Percentiles rank a stretch among this genome's conserved stretches.
Conservation (phyloP, 2,113 vertebrate species). For the Tonatia bakeri region DNA sequence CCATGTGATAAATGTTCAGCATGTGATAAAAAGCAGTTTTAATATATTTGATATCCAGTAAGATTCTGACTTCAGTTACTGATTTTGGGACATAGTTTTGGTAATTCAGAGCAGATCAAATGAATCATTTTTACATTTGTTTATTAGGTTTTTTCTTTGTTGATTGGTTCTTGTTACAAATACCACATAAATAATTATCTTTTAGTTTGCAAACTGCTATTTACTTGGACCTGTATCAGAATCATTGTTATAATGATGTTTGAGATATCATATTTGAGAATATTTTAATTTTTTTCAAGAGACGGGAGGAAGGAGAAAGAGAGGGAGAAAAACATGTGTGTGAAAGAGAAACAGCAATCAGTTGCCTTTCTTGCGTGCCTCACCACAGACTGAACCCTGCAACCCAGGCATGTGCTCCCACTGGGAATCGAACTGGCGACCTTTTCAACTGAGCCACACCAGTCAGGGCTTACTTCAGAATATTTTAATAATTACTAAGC, state of each 20-base stretch:
- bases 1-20: neutral
- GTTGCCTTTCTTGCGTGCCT: too few species aligned
- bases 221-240: neutral
- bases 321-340: too few species aligned
- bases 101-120: neutral
- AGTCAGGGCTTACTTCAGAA: neutral
- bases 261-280: neutral
- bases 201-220: neutral
- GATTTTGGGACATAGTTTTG: neutral
- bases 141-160: neutral
- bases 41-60: neutral
- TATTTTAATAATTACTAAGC: neutral
- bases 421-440: too few species aligned
- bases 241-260: neutral
- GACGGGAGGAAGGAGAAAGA: too few species aligned
- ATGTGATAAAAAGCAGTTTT: slow-evolving; percentile 8
- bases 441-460: too few species aligned
- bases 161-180: neutral
- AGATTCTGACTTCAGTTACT: neutral
- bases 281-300: neutral
- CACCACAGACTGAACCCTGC: too few species aligned
- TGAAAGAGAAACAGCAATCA: too few species aligned
- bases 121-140: neutral
- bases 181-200: neutral
- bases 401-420: too few species aligned